These are phyloP conservation scores for Agrochola macilenta DNA, from an alignment of 2,888 invertebrate species.

Conservation along the genomic window DNA sequence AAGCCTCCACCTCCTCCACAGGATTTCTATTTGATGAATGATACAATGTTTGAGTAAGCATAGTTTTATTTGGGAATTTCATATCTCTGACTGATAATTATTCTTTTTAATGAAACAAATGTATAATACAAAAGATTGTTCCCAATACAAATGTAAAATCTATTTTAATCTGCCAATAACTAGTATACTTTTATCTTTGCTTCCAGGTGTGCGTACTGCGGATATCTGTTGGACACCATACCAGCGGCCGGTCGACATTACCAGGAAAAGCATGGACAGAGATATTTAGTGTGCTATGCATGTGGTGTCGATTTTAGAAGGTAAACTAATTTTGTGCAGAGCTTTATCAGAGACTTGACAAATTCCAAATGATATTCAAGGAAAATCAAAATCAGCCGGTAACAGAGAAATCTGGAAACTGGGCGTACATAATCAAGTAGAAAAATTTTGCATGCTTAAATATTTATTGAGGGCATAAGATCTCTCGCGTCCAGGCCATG, in stretches of 20 bases:
- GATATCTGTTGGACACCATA: constrained; percentile 63
- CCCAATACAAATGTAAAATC: neutral
- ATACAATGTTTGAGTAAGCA: constrained; percentile 78
- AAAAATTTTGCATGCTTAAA: no score
- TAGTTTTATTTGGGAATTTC: neutral
- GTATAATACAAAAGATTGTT: no score
- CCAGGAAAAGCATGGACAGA: constrained; percentile 81
- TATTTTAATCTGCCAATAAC: neutral
- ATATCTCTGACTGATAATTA: neutral
- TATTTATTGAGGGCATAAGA: neutral
- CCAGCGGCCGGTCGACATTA: constrained; percentile 79
- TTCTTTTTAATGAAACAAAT: neutral
- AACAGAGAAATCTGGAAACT: neutral
- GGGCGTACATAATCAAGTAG: no score
- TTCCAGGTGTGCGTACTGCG: constrained; percentile 79
- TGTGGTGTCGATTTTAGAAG: constrained; percentile 84
- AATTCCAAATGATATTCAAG: neutral
- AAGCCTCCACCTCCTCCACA: constrained; percentile 76
- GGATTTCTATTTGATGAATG: constrained; percentile 75
- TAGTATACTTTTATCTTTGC: neutral
- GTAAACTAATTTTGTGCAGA: constrained; percentile 63
- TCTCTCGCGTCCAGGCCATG: no score
- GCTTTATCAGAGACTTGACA: no score
- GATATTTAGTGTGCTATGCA: constrained; percentile 82
- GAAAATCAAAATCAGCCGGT: neutral